Percentiles rank a stretch among this genome's conserved stretches.
Conservation (phyloP, 2,113 vertebrate species). For the Melospiza melodia region DNA sequence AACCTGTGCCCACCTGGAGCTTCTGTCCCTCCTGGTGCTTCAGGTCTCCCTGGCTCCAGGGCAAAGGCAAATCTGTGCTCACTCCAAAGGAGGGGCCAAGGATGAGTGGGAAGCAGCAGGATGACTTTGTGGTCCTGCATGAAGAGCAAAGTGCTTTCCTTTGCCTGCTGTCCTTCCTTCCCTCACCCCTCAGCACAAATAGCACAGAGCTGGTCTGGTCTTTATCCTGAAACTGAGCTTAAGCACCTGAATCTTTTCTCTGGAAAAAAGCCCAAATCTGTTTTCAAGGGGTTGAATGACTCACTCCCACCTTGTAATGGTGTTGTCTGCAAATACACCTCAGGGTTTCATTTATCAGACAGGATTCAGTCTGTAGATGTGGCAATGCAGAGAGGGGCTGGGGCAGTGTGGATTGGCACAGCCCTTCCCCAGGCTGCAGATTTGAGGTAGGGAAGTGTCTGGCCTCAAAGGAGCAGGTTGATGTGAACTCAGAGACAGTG, state of each 20-base stretch:
- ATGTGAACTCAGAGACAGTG: not conserved
- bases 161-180: not conserved
- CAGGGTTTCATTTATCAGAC: not conserved
- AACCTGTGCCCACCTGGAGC: not conserved
- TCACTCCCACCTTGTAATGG: not conserved
- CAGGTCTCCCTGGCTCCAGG: not conserved
- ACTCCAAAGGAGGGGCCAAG: not conserved
- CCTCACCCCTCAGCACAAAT: rapidly evolving
- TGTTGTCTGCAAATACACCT: not conserved
- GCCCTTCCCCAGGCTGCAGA: not conserved
- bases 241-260: not conserved
- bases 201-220: not conserved
- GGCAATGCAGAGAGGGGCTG: not conserved
- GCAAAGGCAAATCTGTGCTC: not conserved
- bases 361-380: not conserved
- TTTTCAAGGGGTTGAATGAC: not conserved
- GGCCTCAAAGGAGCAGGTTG: not conserved
- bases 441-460: not conserved
- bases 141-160: rapidly evolving
- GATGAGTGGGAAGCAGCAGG: not conserved
- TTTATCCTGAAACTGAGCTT: not conserved
- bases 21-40: not conserved
- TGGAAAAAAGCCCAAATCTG: not conserved
- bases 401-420: not conserved
- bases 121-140: not conserved